Percentiles rank a stretch among this genome's conserved stretches.
These are phyloP conservation scores for Piaya cayana DNA, from an alignment of 2,113 vertebrate genomes.

Conservation along the genomic window DNA sequence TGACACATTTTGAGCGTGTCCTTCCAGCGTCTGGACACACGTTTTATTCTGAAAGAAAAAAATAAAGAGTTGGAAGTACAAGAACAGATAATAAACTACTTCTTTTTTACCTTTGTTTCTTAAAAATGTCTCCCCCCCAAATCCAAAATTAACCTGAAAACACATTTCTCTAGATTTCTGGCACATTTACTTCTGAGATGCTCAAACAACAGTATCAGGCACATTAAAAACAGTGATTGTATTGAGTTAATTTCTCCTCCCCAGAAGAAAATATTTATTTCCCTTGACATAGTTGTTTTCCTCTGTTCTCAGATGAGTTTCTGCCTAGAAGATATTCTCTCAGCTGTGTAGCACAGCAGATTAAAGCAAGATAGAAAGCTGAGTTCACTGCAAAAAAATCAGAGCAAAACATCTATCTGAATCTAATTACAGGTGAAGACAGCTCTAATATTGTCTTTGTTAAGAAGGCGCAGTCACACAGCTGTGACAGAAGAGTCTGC, in stretches of 20 bases:
- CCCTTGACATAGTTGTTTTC: background rate
- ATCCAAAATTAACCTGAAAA: background rate
- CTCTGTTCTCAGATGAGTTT: background rate
- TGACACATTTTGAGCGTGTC: constrained; percentile 96
- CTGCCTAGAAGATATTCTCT: background rate
- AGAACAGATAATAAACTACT: background rate
- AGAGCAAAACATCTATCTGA: background rate
- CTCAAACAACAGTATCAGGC: background rate
- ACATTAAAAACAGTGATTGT: background rate
- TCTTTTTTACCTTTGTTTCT: background rate
- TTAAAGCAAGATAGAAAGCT: background rate
- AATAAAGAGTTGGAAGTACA: background rate
- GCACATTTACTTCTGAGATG: background rate
- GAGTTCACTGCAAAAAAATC: background rate
- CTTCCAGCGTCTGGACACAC: constrained; percentile 96
- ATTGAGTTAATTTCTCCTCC: background rate
- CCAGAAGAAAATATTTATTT: background rate
- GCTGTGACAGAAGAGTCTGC: background rate
- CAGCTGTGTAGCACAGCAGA: background rate
- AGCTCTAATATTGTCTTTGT: background rate
- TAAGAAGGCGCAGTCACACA: background rate
- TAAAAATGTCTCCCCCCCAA: background rate
- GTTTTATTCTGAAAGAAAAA: constrained; percentile 88
- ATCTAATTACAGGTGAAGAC: background rate
- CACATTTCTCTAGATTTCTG: background rate